These are phyloP conservation scores for Electrophaes corylata DNA, from an alignment of 2,888 invertebrate genomes.

Conservation along the genomic window DNA sequence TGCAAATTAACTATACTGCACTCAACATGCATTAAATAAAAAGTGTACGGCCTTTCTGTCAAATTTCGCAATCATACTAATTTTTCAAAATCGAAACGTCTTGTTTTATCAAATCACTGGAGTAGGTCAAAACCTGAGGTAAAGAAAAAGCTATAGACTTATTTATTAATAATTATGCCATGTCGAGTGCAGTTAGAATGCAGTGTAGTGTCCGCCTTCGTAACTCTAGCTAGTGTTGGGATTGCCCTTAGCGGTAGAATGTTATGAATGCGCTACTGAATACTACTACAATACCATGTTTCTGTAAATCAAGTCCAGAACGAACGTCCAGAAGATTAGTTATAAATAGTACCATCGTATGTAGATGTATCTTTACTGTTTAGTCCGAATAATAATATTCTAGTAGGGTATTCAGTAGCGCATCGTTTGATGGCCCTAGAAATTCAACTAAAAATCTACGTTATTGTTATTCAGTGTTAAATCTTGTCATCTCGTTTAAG, in stretches of 20 bases:
- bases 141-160: neutral
- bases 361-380: neutral
- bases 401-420: constrained; percentile 61
- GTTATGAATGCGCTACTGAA: constrained; percentile 51
- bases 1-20: constrained; percentile 62
- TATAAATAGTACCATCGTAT: neutral
- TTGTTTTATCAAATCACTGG: neutral
- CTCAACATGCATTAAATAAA: constrained; percentile 49
- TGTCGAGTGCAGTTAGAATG: constrained; percentile 61
- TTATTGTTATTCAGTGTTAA: constrained; percentile 84
- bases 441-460: constrained; percentile 71
- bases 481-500: constrained; percentile 82
- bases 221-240: constrained; percentile 76
- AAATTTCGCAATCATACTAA: neutral
- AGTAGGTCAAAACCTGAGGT: neutral
- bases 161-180: constrained; percentile 21
- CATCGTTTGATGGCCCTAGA: constrained; percentile 73
- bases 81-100: neutral
- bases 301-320: constrained; percentile 2
- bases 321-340: neutral
- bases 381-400: neutral
- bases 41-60: neutral
- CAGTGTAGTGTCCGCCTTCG: constrained; percentile 77
- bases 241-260: constrained; percentile 76
- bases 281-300: constrained; percentile 50